These are phyloP conservation scores for Sphenodon punctatus DNA, from an alignment of 2,797 vertebrate species.

Conservation along the genomic window DNA sequence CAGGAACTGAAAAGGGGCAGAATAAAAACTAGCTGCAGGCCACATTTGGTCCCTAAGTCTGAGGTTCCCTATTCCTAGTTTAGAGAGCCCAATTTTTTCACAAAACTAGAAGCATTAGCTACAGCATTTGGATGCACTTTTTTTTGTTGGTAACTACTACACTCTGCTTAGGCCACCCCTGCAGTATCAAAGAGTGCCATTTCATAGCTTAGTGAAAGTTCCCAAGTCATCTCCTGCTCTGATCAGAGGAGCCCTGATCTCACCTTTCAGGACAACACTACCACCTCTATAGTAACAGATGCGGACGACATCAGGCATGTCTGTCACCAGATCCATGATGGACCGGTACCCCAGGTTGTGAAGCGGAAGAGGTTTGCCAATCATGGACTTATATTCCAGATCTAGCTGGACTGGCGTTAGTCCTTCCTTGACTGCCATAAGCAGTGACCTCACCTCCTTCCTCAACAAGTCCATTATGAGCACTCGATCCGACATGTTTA, in stretches of 20 bases:
- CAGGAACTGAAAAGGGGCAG: no score
- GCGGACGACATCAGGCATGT: conserved; percentile 87
- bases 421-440: conserved; percentile 84
- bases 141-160: neutral
- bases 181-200: neutral
- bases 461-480: conserved; percentile 77
- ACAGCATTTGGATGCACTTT: neutral
- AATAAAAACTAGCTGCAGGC: no score
- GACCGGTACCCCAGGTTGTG: conserved; percentile 81
- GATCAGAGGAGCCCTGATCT: neutral
- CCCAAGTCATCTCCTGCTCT: neutral
- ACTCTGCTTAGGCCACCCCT: neutral
- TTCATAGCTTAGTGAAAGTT: rapidly evolving
- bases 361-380: conserved; percentile 85
- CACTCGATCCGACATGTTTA: conserved; percentile 71
- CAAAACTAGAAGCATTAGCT: neutral
- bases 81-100: no score
- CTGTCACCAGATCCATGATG: conserved; percentile 83
- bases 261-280: conserved; percentile 80
- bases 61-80: no score
- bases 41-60: no score
- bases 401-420: conserved; percentile 79
- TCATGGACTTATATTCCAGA: conserved; percentile 81
- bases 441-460: conserved; percentile 88
- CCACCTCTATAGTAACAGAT: conserved; percentile 70